Base-by-base conservation (phyloP, 2,888 invertebrate species). In the Sinhomidia bicolor region DNA sequence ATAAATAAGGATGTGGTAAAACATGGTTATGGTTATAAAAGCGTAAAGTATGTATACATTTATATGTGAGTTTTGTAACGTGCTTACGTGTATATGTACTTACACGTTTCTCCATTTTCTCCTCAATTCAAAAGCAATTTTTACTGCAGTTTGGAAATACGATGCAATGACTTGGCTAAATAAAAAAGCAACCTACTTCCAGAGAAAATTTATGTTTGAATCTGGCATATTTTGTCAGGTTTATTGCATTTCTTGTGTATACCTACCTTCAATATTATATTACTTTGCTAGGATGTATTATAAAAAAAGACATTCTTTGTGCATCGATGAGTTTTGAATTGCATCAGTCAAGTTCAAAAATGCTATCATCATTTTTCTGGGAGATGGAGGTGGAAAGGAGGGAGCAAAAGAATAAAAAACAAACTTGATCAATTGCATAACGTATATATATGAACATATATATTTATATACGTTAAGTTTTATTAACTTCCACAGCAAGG, bases 1-100 rank as follows among this genome's bases (percentile, higher is more conserved):
- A 74, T 74, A 74, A 80, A 80, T 80, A 79, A 80, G n/a, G 17
- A 36, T 80, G 80, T 41, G 62, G 80, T 41, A 44, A 74, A 68
- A 41, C 17, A 36, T 68, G 68, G 41, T 32, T 65, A 65, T 65
- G 12, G 17, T 17, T 57, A 57, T 57, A 7, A 57, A 57, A 57
- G 32, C 3, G 9, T n/a, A 9, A 5, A 17, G 20, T 12, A 44
- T 9, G 36, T 36, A 44, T 44, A 44, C 1, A 44, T 12, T 9
- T 44, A 44, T 44, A 44, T 44, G n/a, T 65, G 14, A 1, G 65
- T 26, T 6, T 7, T 14, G 29, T 65, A 29, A 26, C 10, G 6
- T 4, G 10, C 26, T 51, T 76, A n/a, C 29, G 29, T 44, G 54
- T 54, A 14, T 54, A 41, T 41, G 7, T 26, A 44, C 74, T 41